phyloP scores from a whole-genome alignment of 2,797 vertebrate species.

The Pseudochirops cupreus region DNA sequence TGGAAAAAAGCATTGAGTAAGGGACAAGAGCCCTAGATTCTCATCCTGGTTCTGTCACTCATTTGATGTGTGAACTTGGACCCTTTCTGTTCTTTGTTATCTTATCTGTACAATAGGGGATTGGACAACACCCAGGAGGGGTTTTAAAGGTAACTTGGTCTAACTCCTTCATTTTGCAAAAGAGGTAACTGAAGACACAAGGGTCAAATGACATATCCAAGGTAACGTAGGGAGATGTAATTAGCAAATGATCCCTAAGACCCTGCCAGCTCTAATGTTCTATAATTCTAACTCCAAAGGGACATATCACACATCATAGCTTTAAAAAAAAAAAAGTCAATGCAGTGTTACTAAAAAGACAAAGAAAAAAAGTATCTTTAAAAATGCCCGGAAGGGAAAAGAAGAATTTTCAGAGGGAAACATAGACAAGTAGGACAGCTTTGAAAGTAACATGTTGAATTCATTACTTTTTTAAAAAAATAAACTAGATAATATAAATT shows the following conservation, averaged over 20 bases:
- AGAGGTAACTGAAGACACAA: neutral
- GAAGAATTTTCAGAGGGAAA: neutral
- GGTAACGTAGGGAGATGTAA: neutral
- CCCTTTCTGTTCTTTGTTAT: neutral
- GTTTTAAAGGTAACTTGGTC: neutral
- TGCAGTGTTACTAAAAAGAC: neutral
- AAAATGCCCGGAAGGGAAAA: neutral
- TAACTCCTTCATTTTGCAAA: neutral
- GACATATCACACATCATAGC: neutral
- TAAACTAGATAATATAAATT: neutral
- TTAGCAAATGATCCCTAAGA: neutral
- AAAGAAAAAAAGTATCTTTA: neutral
- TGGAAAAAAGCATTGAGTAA: neutral
- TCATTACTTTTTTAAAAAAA: neutral
- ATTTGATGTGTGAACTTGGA: neutral
- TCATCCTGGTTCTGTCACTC: neutral
- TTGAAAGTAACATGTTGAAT: neutral
- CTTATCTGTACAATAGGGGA: neutral
- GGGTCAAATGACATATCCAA: neutral
- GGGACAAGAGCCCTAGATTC: neutral
- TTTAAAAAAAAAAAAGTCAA: neutral
- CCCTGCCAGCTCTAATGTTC: neutral
- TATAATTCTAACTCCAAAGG: neutral
- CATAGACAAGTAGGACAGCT: neutral
- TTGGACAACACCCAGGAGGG: neutral